Evolutionary conservation across 2,797 vertebrate genomes (phyloP).

Genomic region (Amblyopsis hoosieri): DNA sequence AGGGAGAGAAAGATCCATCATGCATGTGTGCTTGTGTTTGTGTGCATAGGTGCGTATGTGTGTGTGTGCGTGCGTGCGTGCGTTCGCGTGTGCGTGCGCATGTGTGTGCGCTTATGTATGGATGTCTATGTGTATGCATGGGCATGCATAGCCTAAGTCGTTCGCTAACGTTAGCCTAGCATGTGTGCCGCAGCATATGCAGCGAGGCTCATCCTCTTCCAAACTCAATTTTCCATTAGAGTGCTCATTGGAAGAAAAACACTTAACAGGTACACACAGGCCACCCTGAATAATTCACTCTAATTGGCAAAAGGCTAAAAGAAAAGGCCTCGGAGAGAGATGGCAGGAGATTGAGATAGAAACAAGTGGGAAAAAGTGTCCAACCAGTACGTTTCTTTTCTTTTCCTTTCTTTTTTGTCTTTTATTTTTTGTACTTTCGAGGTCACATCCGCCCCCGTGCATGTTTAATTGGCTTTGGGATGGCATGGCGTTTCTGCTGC

Average conservation of each 20-base stretch:
- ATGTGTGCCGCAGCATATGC: slow-evolving; percentile 23
- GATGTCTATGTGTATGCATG: slow-evolving; percentile 12
- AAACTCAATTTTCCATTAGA: slow-evolving; percentile 60
- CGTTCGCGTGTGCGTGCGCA: neutral
- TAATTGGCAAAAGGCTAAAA: slow-evolving; percentile 55
- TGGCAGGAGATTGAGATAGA: slow-evolving; percentile 28
- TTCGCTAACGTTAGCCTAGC: slow-evolving; percentile 22
- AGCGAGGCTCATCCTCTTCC: slow-evolving; percentile 40
- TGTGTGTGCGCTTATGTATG: neutral
- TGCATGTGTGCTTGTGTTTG: slow-evolving; percentile 5
- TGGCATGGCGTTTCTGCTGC: slow-evolving; percentile 60
- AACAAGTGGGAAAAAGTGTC: slow-evolving; percentile 31
- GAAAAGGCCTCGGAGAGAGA: slow-evolving; percentile 21
- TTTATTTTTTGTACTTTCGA: slow-evolving; percentile 27
- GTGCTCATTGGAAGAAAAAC: slow-evolving; percentile 57
- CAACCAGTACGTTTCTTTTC: slow-evolving; percentile 43
- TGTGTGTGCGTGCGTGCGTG: neutral
- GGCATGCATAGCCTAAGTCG: slow-evolving; percentile 24
- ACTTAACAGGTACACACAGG: slow-evolving; percentile 57
- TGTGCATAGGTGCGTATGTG: neutral
- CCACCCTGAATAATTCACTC: slow-evolving; percentile 62
- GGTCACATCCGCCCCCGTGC: slow-evolving; percentile 64
- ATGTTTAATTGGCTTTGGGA: slow-evolving; percentile 75
- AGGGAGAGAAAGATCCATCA: too few species aligned
- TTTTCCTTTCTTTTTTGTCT: slow-evolving; percentile 2